Conservation (phyloP, 1,140 invertebrate genomes). For the Heterodera carotae region DNA sequence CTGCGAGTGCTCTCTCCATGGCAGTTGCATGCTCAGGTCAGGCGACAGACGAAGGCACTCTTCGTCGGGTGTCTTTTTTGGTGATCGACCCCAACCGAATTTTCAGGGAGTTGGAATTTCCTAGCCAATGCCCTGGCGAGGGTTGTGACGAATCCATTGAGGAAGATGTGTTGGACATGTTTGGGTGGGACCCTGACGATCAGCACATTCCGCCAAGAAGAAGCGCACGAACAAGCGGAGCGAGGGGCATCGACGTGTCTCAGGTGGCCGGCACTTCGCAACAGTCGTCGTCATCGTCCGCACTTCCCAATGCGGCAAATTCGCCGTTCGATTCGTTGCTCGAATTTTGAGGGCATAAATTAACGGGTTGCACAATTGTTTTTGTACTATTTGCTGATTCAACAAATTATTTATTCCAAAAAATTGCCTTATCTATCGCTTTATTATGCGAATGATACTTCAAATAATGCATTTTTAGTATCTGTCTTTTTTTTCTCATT, state of each 20-base stretch:
- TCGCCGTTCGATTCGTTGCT: background rate
- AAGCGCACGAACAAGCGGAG: background rate
- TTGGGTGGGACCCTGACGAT: constrained; percentile 23
- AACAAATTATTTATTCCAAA: no score
- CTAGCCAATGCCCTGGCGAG: constrained; percentile 4
- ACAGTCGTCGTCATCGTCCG: background rate
- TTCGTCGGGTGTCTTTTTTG: no score
- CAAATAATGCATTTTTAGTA: background rate
- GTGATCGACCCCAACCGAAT: no score
- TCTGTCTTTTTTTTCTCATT: background rate
- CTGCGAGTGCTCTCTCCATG: constrained; percentile 21
- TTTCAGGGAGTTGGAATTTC: constrained; percentile 20
- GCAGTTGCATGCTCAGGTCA: constrained; percentile 30
- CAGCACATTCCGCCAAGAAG: constrained; percentile 17
- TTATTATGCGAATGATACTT: no score
- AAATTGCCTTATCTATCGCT: no score
- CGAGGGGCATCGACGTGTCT: background rate
- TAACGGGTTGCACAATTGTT: background rate
- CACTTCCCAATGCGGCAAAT: background rate
- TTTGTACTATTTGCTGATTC: background rate
- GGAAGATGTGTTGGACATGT: constrained; percentile 20
- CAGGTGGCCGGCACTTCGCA: background rate
- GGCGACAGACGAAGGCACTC: background rate
- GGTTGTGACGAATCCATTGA: constrained; percentile 14
- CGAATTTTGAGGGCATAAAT: background rate